Evolutionary conservation across 2,888 invertebrate species (phyloP).

Genomic region (Emmelina monodactyla): DNA sequence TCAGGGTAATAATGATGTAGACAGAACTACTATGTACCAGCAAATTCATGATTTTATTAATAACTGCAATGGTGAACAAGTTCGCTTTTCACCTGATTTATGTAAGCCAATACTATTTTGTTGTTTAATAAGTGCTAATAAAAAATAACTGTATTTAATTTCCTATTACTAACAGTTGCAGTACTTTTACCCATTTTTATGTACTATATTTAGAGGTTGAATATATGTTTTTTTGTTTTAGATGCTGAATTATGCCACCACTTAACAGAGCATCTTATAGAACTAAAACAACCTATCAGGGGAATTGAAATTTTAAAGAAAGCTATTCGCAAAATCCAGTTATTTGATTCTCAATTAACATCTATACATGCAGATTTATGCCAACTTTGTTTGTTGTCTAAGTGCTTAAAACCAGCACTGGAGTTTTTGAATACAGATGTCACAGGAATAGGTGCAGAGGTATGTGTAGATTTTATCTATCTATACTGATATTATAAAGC

Average conservation of each 20-base stretch:
- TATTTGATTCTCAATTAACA: constrained; percentile 88
- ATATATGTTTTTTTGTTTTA: constrained; percentile 44
- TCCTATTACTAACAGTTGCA: too few species aligned
- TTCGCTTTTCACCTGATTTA: constrained; percentile 83
- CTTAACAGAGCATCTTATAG: constrained; percentile 79
- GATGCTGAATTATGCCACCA: constrained; percentile 91
- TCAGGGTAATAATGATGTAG: constrained; percentile 49
- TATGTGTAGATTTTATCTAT: too few species aligned
- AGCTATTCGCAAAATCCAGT: constrained; percentile 88
- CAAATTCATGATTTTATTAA: constrained; percentile 88
- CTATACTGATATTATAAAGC: too few species aligned
- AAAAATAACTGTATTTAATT: too few species aligned
- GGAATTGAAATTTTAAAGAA: constrained; percentile 84
- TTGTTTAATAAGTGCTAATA: not conserved
- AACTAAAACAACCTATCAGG: constrained; percentile 78
- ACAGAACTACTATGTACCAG: constrained; percentile 66
- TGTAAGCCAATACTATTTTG: constrained; percentile 70
- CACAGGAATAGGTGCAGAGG: constrained; percentile 89
- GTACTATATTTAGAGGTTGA: too few species aligned
- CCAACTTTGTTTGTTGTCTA: constrained; percentile 88
- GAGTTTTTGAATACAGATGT: constrained; percentile 90
- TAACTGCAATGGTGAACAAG: constrained; percentile 89
- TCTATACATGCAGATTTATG: constrained; percentile 94
- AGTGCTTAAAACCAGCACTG: constrained; percentile 91
- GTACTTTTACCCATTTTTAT: too few species aligned